These are phyloP conservation scores for Macropis europaea DNA, from an alignment of 2,888 invertebrate species.

Conservation along the genomic window DNA sequence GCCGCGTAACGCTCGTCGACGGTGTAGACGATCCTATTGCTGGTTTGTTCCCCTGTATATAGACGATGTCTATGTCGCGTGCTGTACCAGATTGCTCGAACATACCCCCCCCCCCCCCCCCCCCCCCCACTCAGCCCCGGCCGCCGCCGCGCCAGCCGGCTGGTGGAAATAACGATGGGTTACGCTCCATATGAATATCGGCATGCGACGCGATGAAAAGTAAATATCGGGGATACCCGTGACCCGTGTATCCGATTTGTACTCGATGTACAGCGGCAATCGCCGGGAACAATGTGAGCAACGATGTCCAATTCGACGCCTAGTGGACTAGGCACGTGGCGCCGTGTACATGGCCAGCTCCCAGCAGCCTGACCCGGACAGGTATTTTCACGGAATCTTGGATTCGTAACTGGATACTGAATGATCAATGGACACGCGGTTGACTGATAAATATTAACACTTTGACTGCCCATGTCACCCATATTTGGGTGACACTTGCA, in stretches of 20 bases:
- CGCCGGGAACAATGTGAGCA: conserved; percentile 9
- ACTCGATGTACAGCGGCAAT: conserved; percentile 27
- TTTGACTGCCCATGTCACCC: too few species aligned
- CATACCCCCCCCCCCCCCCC: too few species aligned
- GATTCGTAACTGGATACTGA: too few species aligned
- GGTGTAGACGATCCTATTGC: background rate
- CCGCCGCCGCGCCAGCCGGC: conserved; percentile 15
- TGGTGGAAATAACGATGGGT: conserved; percentile 59
- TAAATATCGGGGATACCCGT: conserved; percentile 49
- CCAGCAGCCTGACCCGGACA: too few species aligned
- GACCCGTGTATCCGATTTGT: conserved; percentile 16
- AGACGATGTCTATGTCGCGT: too few species aligned
- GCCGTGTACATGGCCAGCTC: too few species aligned
- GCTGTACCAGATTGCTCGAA: conserved; percentile 12
- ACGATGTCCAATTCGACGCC: background rate
- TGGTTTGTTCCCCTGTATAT: too few species aligned
- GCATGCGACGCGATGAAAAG: conserved; percentile 50
- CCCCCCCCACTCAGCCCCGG: too few species aligned
- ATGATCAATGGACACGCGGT: too few species aligned
- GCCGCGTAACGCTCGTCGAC: background rate
- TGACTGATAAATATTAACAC: too few species aligned
- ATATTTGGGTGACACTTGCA: too few species aligned
- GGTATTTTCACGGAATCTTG: too few species aligned
- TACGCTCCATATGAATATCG: conserved; percentile 58
- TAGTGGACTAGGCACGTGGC: background rate